These are phyloP conservation scores for Orthosia cruda DNA, from an alignment of 2,888 invertebrate genomes.

Conservation along the genomic window DNA sequence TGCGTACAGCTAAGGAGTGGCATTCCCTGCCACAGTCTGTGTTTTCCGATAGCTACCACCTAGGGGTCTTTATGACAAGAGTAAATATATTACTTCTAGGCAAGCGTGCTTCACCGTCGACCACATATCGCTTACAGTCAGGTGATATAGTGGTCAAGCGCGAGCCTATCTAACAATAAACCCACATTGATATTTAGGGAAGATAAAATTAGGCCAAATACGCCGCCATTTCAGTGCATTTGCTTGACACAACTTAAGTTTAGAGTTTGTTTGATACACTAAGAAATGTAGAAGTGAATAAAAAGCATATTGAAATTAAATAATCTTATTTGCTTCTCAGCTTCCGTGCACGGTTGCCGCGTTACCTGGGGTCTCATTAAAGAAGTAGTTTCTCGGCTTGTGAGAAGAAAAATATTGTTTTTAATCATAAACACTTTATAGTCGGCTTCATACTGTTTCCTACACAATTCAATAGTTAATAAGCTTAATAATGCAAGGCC, in stretches of 20 bases:
- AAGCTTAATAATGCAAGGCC: constrained; percentile 69
- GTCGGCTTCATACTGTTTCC: constrained; percentile 58
- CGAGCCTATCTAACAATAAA: too few species aligned
- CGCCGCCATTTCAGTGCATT: constrained; percentile 27
- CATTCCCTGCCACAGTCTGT: too few species aligned
- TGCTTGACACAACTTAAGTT: neutral
- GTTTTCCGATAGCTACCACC: too few species aligned
- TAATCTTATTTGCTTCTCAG: constrained; percentile 53
- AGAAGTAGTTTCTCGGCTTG: constrained; percentile 44
- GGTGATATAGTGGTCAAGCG: too few species aligned
- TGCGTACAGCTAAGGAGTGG: too few species aligned
- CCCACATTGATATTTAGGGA: constrained; percentile 9
- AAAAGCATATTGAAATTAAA: constrained; percentile 38
- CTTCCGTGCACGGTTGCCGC: constrained; percentile 61
- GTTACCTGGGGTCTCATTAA: constrained; percentile 63
- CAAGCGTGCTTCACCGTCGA: too few species aligned
- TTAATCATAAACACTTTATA: constrained; percentile 57
- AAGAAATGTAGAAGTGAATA: constrained; percentile 26
- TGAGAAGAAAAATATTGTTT: constrained; percentile 63
- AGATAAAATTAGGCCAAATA: constrained; percentile 38
- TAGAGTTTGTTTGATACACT: constrained; percentile 5
- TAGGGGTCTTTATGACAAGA: too few species aligned
- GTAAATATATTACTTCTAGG: too few species aligned
- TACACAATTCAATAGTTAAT: constrained; percentile 68
- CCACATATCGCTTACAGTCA: too few species aligned